Evolutionary conservation across 1,140 invertebrate species (phyloP), one percentile per base, ranked within the genome.

Genomic region (Drosophila littoralis): DNA sequence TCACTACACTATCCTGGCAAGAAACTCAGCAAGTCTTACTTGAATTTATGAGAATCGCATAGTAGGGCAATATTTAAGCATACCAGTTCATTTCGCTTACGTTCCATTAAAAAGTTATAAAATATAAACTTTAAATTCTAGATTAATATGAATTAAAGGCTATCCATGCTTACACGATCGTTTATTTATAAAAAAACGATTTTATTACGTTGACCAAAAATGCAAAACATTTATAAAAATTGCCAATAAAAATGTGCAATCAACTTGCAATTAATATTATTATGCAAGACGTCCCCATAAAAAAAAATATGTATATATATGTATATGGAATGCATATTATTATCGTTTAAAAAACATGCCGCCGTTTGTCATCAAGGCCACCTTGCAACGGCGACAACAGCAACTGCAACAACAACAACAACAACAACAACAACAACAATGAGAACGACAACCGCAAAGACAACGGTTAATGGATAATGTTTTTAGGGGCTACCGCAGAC

Each of bases 331-430:
- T 83, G 68, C 68, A 86, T 88, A 88, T 88, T 79, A 88, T 86
- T 77, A 88, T 79, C 83, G 71, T 52, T 64, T 57, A 77, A 79
- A 54, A 77, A 85, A 88, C 83, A 82, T 77, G 82, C 79, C 76
- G 83, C 83, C 79, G 79, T 88, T 86, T 86, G 82, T 86, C 82
- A 88, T 73, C 76, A 82, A 86, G 79, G 82, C 72, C 65, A 70
- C 77, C 70, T 78, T 81, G 77, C 66, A 63, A 46, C 57, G 15
- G 17, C 60, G 17, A 55, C 45, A 42, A 36, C 57, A 52, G 22
- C 46, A 60, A 28, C 22, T 5, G 22, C 22, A 28, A 28, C 22
- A 28, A 0, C 22, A 28, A 28, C 22, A 22, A n/a, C 52, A 70
- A 9, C 28, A 15, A 36, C 28, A 15, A 36, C 42, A 61, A 8